Conservation (phyloP, 2,888 invertebrate genomes). For the Oscheius onirici region DNA sequence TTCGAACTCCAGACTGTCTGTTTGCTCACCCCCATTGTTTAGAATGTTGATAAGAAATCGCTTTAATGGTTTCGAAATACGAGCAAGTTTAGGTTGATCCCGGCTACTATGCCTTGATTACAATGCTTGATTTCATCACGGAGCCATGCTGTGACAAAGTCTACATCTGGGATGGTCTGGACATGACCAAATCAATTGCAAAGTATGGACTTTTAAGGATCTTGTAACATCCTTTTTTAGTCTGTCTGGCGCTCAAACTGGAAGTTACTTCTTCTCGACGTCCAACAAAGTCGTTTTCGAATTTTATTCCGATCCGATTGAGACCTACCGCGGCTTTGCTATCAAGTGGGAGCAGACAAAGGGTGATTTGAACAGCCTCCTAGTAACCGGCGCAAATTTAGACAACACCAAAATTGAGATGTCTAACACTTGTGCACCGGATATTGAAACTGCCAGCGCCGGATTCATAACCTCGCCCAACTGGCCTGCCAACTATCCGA, state of each 20-base stretch:
- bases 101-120: constrained; percentile 42
- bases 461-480: constrained; percentile 51
- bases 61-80: not conserved
- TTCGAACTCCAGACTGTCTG: not conserved
- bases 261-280: constrained; percentile 6
- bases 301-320: constrained; percentile 44
- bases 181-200: constrained; percentile 5
- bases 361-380: constrained; percentile 18
- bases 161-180: constrained; percentile 31
- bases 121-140: constrained; percentile 45
- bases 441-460: constrained; percentile 22
- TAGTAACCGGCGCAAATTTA: too few relatives aligned
- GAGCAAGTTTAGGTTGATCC: constrained; percentile 36
- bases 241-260: constrained; percentile 25
- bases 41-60: constrained; percentile 14
- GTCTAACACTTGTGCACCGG: constrained; percentile 36
- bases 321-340: constrained; percentile 42
- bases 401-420: constrained; percentile 23
- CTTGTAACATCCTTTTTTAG: constrained; percentile 7
- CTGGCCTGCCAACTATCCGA: constrained; percentile 49
- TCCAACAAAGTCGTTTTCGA: constrained; percentile 32
- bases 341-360: constrained; percentile 40
- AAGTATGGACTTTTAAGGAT: not conserved
- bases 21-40: constrained; percentile 3
- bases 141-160: constrained; percentile 45